phyloP scores from a whole-genome alignment of 1,140 invertebrate species.

The Tetragnatha versicolor region DNA sequence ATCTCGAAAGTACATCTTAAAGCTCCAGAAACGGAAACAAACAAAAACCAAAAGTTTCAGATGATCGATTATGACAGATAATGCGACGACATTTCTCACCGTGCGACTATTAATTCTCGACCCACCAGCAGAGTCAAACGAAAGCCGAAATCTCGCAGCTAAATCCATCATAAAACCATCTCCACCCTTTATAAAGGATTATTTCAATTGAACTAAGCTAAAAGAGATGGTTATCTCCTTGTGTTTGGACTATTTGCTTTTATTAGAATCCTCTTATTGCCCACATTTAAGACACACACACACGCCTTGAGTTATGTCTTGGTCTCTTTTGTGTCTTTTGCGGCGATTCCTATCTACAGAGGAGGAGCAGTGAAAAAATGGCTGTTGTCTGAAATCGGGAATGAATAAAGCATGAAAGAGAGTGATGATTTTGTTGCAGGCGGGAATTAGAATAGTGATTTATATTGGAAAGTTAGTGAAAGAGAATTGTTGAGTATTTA shows the following conservation, averaged over 20 bases:
- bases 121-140: not conserved
- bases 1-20: not conserved
- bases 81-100: not conserved
- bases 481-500: no score
- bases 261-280: not conserved
- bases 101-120: constrained; percentile 11
- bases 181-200: not conserved
- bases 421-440: no score
- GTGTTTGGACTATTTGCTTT: not conserved
- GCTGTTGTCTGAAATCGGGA: no score
- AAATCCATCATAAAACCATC: constrained; percentile 2
- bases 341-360: no score
- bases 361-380: no score
- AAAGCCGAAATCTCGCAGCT: not conserved
- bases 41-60: not conserved
- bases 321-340: no score
- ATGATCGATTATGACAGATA: constrained; percentile 8
- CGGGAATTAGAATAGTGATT: no score
- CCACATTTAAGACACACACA: no score
- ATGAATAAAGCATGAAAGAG: no score
- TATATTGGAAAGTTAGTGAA: no score
- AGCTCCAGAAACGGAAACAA: not conserved
- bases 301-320: no score
- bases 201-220: not conserved
- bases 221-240: not conserved